Evolutionary conservation across 92 coral and sea anemone species (phyloP), one percentile per base, ranked within the genome.

Genomic region (Blastomussa wellsi): DNA sequence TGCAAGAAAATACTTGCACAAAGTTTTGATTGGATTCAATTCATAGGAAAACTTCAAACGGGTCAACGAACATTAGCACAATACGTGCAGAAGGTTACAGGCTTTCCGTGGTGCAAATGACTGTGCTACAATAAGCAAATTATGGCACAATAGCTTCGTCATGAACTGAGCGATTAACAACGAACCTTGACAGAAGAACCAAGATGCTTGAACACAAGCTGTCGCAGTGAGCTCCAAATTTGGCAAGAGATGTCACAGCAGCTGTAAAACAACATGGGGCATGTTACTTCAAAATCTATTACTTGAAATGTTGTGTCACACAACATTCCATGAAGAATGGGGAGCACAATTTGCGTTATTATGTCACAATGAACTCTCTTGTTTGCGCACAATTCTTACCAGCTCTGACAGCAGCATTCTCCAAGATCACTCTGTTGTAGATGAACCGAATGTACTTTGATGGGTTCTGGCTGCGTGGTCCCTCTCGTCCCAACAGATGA

Each of bases 181-280:
- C 91, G 4, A 73, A 96, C 98, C 98, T 95, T 41, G 98, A 92
- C 33, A 95, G 91, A 20, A 95, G 94, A 59, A 96, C 93, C 78
- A 94, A 90, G 77, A 96, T 96, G 82, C 98, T 96, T 49, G 98
- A 93, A 31, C 95, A 83, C 80, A 96, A 86, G 53, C 88, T 79
- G 81, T 96, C 98, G 69, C 98, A 94, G 79, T 96, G 98, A 57
- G 98, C 98, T 57, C 98, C 98, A 92, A 96, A 96, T 88, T 96
- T 96, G 64, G 98, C 98, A 77, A 96, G 84, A 53, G 98, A 94
- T 4, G 98, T 96, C 67, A 96, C 98, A 65, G 98, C 98, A 85
- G 98, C 98, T 95, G 79, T n/a, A 31, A 9, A 83, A 19, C 4
- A 74, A 79, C 17, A 74, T 26, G 41, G 15, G 28, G 31, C 24